A percentile compares a stretch with the other conserved stretches of the same genome.
These are phyloP conservation scores for Idaea straminata DNA, from an alignment of 2,888 invertebrate genomes.

Conservation along the genomic window DNA sequence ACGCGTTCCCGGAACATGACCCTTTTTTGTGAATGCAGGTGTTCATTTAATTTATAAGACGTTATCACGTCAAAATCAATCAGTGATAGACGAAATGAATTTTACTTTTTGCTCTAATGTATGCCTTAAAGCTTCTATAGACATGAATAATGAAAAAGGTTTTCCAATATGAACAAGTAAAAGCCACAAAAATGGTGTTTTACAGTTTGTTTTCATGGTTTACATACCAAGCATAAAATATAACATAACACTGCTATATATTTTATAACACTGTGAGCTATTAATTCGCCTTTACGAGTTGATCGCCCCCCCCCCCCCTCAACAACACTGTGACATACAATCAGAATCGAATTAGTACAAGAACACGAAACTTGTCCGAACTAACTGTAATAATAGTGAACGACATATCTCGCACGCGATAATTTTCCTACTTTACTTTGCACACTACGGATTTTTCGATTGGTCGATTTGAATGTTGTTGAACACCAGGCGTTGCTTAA, in stretches of 20 bases:
- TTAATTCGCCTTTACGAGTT: not conserved
- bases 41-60: no score
- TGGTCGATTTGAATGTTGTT: not conserved
- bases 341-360: conserved; percentile 28
- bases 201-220: not conserved
- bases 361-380: conserved; percentile 14
- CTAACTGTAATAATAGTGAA: conserved; percentile 1
- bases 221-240: not conserved
- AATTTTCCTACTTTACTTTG: not conserved
- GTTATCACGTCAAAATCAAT: no score
- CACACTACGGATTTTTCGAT: not conserved
- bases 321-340: conserved; percentile 18
- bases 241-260: not conserved
- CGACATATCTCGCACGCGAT: not conserved
- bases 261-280: not conserved
- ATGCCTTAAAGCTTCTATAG: no score
- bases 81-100: no score
- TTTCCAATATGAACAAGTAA: not conserved
- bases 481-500: not conserved
- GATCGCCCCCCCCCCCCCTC: not conserved
- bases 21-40: no score
- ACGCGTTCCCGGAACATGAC: no score
- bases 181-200: not conserved
- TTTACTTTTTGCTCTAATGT: no score
- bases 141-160: no score